Evolutionary conservation across 2,797 vertebrate species (phyloP), one percentile per base, ranked within the genome.

Genomic region (Argyrosomus regius): DNA sequence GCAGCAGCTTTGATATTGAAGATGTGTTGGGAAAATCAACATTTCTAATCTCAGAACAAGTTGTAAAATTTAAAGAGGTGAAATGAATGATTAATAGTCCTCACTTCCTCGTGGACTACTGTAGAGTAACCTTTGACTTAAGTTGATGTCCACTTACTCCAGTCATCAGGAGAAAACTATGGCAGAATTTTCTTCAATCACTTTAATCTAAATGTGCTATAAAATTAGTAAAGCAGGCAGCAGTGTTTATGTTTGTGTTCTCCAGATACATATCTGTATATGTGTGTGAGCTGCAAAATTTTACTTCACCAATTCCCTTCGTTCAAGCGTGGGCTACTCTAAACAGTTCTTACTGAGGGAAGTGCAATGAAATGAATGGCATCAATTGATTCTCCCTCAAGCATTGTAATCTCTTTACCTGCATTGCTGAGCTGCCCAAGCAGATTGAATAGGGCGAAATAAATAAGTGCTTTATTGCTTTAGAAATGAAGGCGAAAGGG

Each of bases 381-480:
- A 87, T 74, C 86, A 90, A 94, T 85, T 91, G 90, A 94, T 92
- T 92, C 92, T 88, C 90, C 88, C 91, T 87, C 68, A 91, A 93
- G 91, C 93, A 92, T 89, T 92, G 87, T 93, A 93, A 95, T 94
- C 87, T 88, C 82, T 92, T 94, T 92, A 92, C 92, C 89, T 91
- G 90, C 87, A 91, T 81, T 90, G 87, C 92, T 82, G 73, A 83
- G 81, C 80, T 87, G 83, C 81, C 83, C 69, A 72, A n/a, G 78
- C 82, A 90, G 89, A 94, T 85, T 91, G 81, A 95, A 92, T 81
- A 85, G 86, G 76, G 87, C 59, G 72, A 88, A 94, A 94, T 91
- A 95, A 93, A 94, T 91, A 90, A 80, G 78, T 67, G 73, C 87
- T 90, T 93, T 94, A 91, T 94, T 92, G 90, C 89, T 89, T 86